Percentiles rank a stretch among this genome's conserved stretches.
These are phyloP conservation scores for Mus spretus DNA, from an alignment of 2,797 vertebrate species.

Conservation along the genomic window DNA sequence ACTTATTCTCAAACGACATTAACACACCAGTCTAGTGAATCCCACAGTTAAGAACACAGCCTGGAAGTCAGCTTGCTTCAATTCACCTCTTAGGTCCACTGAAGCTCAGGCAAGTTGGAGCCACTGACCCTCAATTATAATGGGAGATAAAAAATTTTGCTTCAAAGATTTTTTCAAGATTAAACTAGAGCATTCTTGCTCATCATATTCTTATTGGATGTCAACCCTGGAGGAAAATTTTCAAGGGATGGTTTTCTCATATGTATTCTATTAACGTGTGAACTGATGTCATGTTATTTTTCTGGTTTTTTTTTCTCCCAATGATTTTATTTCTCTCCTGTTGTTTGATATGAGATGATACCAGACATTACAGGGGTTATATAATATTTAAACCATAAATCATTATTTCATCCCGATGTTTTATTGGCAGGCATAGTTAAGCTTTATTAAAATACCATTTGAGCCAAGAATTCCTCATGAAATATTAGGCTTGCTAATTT, in stretches of 20 bases:
- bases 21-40: not conserved
- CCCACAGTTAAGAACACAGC: not conserved
- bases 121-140: not conserved
- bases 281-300: conserved; percentile 42
- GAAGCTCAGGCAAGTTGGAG: not conserved
- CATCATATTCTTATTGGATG: not conserved
- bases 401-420: conserved; percentile 76
- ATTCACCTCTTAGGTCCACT: not conserved
- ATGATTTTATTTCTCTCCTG: conserved; percentile 27
- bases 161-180: not conserved
- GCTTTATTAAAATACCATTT: conserved; percentile 82
- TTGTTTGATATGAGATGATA: conserved; percentile 62
- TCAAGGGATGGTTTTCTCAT: conserved; percentile 8
- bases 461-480: conserved; percentile 80
- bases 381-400: conserved; percentile 78
- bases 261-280: conserved; percentile 20
- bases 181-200: not conserved
- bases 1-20: not conserved
- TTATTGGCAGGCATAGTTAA: conserved; percentile 71
- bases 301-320: not conserved
- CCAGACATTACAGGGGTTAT: conserved; percentile 64
- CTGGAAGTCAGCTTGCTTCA: not conserved
- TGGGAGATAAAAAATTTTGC: not conserved
- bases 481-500: conserved; percentile 72
- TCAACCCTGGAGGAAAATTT: conserved; percentile 35